These are phyloP conservation scores for Rhegmatorhina hoffmannsi DNA, from an alignment of 2,113 vertebrate species.

Conservation along the genomic window DNA sequence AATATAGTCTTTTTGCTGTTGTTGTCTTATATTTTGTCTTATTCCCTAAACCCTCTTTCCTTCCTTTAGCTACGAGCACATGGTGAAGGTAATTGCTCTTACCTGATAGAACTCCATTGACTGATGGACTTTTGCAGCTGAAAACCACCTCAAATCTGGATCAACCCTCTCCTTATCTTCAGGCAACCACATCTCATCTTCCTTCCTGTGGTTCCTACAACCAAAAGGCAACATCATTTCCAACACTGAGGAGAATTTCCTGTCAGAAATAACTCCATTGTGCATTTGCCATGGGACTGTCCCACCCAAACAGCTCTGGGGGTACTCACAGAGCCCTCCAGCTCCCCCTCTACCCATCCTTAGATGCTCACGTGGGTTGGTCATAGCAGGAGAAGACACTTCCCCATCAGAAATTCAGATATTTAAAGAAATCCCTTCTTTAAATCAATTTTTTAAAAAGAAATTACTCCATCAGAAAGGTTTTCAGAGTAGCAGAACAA, in stretches of 20 bases:
- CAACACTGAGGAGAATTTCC: too few relatives aligned
- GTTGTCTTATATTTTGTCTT: neutral
- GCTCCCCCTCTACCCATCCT: too few relatives aligned
- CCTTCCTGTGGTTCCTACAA: neutral
- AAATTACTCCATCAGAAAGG: neutral
- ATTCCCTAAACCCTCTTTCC: neutral
- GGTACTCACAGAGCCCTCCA: too few relatives aligned
- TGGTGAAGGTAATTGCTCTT: neutral
- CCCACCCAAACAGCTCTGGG: too few relatives aligned
- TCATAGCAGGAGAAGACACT: too few relatives aligned
- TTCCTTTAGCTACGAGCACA: fast-evolving
- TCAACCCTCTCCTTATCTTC: neutral
- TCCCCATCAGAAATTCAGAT: too few relatives aligned
- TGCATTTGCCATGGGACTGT: too few relatives aligned
- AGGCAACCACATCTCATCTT: neutral
- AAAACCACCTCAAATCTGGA: neutral
- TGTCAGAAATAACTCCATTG: too few relatives aligned
- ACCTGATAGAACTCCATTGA: fast-evolving
- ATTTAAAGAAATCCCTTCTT: neutral
- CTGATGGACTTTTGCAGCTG: neutral
- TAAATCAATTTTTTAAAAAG: neutral
- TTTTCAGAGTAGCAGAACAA: neutral
- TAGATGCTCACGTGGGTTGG: too few relatives aligned
- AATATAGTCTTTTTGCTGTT: neutral
- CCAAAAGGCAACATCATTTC: too few relatives aligned